Conservation (phyloP, 2,888 invertebrate genomes). For the Ichneumon xanthorius region DNA sequence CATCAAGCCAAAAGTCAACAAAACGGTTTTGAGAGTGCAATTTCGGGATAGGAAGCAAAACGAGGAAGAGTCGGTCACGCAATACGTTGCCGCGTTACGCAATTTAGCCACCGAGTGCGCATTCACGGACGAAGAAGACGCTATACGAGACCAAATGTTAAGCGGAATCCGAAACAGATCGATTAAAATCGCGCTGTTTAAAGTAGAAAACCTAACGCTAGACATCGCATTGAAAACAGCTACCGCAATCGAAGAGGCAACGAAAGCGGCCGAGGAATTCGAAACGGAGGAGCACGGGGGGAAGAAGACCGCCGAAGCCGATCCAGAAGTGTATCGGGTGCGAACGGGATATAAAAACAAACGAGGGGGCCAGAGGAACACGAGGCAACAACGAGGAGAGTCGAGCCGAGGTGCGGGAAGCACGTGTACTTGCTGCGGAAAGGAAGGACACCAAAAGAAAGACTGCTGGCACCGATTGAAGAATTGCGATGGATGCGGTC, state of each 20-base stretch:
- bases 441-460: constrained; percentile 10
- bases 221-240: constrained; percentile 42
- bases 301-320: background rate
- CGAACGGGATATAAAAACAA: background rate
- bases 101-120: constrained; percentile 39
- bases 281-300: background rate
- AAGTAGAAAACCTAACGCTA: constrained; percentile 44
- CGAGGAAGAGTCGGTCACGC: constrained; percentile 29
- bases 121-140: constrained; percentile 45
- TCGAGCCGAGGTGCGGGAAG: constrained; percentile 14
- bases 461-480: constrained; percentile 40
- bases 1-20: constrained; percentile 48
- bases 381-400: background rate
- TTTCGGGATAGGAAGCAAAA: constrained; percentile 45
- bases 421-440: constrained; percentile 42
- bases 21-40: constrained; percentile 45
- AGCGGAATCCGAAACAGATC: constrained; percentile 27
- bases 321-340: background rate
- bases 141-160: constrained; percentile 36
- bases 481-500: constrained; percentile 39
- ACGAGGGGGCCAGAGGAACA: background rate
- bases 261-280: constrained; percentile 25
- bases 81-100: constrained; percentile 10
- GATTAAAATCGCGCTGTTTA: constrained; percentile 42
- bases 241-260: constrained; percentile 45